phyloP scores from a whole-genome alignment of 2,113 vertebrate genomes.

The Holacanthus passer region DNA sequence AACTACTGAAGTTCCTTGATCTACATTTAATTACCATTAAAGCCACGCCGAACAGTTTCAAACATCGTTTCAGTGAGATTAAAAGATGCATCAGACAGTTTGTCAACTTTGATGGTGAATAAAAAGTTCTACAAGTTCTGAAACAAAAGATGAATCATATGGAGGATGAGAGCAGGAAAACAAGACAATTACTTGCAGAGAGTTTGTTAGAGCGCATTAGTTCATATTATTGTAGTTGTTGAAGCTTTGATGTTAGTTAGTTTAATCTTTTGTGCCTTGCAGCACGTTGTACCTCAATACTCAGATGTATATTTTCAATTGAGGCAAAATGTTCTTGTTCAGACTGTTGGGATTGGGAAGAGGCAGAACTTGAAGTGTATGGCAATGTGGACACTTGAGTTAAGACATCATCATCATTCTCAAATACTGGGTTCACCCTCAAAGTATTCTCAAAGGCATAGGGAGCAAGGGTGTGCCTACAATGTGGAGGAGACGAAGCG shows the following conservation, averaged over 20 bases:
- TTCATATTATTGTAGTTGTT: background rate
- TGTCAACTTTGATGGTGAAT: background rate
- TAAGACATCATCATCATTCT: slow-evolving; percentile 84
- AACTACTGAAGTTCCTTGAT: background rate
- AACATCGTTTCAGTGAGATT: background rate
- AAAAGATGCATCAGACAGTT: background rate
- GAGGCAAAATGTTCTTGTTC: slow-evolving; percentile 80
- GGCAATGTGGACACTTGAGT: slow-evolving; percentile 81
- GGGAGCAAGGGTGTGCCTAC: slow-evolving; percentile 83
- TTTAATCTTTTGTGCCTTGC: slow-evolving; percentile 47
- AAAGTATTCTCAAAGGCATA: slow-evolving; percentile 84
- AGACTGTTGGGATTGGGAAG: slow-evolving; percentile 79
- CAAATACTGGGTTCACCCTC: slow-evolving; percentile 88
- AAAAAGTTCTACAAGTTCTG: background rate
- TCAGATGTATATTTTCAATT: slow-evolving; percentile 82
- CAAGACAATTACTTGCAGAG: background rate
- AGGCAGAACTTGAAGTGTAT: slow-evolving; percentile 80
- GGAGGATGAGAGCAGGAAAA: background rate
- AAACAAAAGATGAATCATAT: background rate
- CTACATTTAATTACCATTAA: slow-evolving; percentile 1
- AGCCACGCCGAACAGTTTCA: background rate
- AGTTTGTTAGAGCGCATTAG: slow-evolving; percentile 23
- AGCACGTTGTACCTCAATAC: slow-evolving; percentile 83
- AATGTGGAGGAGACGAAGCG: slow-evolving; percentile 80
- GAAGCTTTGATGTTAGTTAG: slow-evolving; percentile 53